A percentile compares a stretch with the other conserved stretches of the same genome.
Evolutionary conservation across 2,797 vertebrate species (phyloP).

Genomic region (Malacoraja senta): DNA sequence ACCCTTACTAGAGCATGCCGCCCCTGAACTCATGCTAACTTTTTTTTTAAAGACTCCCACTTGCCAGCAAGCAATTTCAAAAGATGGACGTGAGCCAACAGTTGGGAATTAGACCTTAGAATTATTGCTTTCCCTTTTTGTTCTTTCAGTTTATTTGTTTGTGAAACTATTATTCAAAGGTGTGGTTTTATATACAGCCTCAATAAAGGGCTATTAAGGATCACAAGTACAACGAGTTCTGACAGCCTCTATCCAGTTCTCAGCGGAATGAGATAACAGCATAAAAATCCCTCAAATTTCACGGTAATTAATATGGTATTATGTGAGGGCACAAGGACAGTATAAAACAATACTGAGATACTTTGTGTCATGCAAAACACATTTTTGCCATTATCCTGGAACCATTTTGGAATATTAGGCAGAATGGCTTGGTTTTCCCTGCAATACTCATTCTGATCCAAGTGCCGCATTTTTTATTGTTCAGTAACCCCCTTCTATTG

Average conservation of each 20-base stretch:
- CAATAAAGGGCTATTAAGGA: not conserved
- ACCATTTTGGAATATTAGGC: not conserved
- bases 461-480: not conserved
- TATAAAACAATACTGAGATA: not conserved
- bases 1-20: too few species aligned
- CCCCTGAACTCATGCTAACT: too few species aligned
- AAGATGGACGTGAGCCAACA: not conserved
- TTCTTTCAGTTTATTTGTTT: not conserved
- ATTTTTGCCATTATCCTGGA: not conserved
- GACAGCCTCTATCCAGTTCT: not conserved
- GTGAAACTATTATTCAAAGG: not conserved
- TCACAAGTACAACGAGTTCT: slow-evolving; percentile 18
- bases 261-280: not conserved
- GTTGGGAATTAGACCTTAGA: not conserved
- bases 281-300: slow-evolving; percentile 6
- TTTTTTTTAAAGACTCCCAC: too few species aligned
- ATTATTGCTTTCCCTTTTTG: not conserved
- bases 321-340: not conserved
- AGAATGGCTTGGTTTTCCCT: not conserved
- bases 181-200: not conserved
- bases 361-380: not conserved
- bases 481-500: too few species aligned
- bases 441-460: not conserved
- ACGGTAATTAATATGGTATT: not conserved
- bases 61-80: not conserved